Percentiles rank a stretch among this genome's conserved stretches.
These are phyloP conservation scores for Nymphalis polychloros DNA, from an alignment of 2,888 invertebrate species.

Conservation along the genomic window DNA sequence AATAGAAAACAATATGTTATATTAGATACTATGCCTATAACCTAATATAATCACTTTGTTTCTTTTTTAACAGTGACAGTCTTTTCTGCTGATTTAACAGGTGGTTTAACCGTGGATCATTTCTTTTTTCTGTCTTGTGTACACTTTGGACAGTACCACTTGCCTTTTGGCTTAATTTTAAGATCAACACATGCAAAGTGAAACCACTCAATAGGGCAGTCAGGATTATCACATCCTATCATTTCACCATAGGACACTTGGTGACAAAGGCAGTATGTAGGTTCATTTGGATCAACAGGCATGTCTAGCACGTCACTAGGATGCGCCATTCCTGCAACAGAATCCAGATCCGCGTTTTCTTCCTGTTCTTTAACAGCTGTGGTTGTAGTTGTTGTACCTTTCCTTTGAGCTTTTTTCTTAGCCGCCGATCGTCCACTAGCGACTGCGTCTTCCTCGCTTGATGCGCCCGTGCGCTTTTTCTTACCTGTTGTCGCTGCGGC, in stretches of 20 bases:
- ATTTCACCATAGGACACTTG: constrained; percentile 98
- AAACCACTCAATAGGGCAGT: constrained; percentile 96
- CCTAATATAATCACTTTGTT: constrained; percentile 54
- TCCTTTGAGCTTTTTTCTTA: constrained; percentile 72
- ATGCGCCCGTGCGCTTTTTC: constrained; percentile 80
- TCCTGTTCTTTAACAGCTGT: constrained; percentile 70
- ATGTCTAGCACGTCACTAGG: constrained; percentile 94
- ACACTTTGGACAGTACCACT: constrained; percentile 98
- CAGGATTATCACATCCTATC: constrained; percentile 97
- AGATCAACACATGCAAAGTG: constrained; percentile 97
- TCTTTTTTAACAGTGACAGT: constrained; percentile 69
- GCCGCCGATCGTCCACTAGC: constrained; percentile 66
- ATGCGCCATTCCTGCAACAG: constrained; percentile 84
- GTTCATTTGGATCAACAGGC: constrained; percentile 98
- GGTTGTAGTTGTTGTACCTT: constrained; percentile 63
- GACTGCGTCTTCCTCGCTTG: constrained; percentile 76
- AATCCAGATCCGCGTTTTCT: constrained; percentile 77
- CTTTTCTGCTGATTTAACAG: constrained; percentile 63
- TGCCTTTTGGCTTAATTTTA: constrained; percentile 95
- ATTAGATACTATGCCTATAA: constrained; percentile 36
- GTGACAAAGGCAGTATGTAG: constrained; percentile 98
- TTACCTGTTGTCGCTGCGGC: constrained; percentile 67
- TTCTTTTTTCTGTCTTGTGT: constrained; percentile 90
- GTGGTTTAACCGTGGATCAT: constrained; percentile 77
- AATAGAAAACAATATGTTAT: constrained; percentile 39